Percentiles rank a stretch among this genome's conserved stretches.
Conservation (phyloP, 2,113 vertebrate genomes). For the Terrapene triunguis region DNA sequence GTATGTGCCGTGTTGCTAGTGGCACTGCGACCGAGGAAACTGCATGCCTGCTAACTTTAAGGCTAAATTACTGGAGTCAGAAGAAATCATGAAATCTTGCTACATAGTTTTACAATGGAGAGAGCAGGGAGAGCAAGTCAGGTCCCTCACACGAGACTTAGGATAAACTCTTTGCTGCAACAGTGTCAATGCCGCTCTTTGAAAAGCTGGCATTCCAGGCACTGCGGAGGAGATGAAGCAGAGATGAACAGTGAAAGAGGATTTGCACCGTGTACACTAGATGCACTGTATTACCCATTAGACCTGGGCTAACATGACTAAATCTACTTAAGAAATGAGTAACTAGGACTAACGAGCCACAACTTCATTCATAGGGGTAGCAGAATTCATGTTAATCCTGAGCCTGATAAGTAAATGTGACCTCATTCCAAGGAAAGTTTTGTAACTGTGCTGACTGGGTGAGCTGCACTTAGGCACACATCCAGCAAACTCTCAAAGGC, state of each 20-base stretch:
- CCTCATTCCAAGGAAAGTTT: not conserved
- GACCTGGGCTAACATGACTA: not conserved
- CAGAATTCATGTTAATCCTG: not conserved
- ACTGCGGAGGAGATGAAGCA: not conserved
- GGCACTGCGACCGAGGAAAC: not conserved
- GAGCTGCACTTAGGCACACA: not conserved
- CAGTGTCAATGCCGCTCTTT: not conserved
- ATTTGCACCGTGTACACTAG: not conserved
- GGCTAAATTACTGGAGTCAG: not conserved
- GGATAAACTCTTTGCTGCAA: not conserved
- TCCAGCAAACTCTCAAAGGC: not conserved
- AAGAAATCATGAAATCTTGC: not conserved
- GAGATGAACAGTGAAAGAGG: not conserved
- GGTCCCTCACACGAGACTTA: not conserved
- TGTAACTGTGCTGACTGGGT: not conserved
- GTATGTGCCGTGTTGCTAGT: not conserved
- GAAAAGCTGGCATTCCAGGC: not conserved
- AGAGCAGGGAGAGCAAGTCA: not conserved
- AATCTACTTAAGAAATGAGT: not conserved
- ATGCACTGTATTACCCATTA: not conserved
- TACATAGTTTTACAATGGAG: not conserved
- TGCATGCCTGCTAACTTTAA: not conserved
- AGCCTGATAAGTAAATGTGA: not conserved
- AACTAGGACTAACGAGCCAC: not conserved
- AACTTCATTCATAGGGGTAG: not conserved